Conservation (phyloP, 2,797 vertebrate species). For the Hoplostethus atlanticus region DNA sequence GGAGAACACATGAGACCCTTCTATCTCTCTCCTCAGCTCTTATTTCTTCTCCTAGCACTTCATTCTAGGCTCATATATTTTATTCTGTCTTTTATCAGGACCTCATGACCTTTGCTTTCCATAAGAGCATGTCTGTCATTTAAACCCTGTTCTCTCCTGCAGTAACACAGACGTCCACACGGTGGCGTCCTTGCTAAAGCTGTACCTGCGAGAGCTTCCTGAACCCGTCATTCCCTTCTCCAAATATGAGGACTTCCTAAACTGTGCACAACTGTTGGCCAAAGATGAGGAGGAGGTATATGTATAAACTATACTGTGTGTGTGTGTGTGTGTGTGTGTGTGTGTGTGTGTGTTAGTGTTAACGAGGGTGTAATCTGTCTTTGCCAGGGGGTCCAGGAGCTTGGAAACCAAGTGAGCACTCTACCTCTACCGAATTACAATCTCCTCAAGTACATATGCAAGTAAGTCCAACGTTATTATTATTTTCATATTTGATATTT, state of each 20-base stretch:
- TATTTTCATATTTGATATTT: not conserved
- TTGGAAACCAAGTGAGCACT: conserved; percentile 90
- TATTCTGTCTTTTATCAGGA: no score
- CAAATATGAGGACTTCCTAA: conserved; percentile 96
- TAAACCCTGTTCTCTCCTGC: conserved; percentile 35
- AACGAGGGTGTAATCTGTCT: conserved; percentile 10
- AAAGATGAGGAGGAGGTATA: conserved; percentile 95
- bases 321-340: conserved; percentile 12
- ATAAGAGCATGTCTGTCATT: not conserved
- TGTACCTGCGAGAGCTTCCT: conserved; percentile 95
- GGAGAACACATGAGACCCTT: no score
- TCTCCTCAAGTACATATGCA: conserved; percentile 98
- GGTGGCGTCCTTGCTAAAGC: conserved; percentile 95
- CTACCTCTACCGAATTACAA: conserved; percentile 96
- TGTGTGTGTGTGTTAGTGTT: conserved; percentile 3
- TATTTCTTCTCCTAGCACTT: no score
- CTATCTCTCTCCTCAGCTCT: no score
- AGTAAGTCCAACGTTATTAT: conserved; percentile 82
- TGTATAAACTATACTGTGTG: conserved; percentile 15
- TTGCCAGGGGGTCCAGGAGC: conserved; percentile 91
- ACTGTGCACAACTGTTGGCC: conserved; percentile 93
- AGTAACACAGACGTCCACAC: conserved; percentile 98
- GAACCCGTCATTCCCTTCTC: conserved; percentile 96
- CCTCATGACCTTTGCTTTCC: no score
- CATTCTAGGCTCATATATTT: no score